Conservation (phyloP, 2,888 invertebrate genomes). For the Pseudanteris insignis region DNA sequence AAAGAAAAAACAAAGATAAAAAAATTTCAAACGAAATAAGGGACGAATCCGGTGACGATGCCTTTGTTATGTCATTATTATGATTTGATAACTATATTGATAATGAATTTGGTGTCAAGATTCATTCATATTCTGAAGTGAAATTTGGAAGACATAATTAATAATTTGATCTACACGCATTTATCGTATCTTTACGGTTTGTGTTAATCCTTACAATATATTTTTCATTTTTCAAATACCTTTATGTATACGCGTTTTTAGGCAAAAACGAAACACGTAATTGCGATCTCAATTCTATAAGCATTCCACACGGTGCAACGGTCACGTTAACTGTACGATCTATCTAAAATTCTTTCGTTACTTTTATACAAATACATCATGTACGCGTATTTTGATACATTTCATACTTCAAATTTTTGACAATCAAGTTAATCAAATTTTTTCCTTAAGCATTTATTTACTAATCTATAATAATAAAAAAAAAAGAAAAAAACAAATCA, state of each 20-base stretch:
- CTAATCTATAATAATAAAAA: conserved; percentile 1
- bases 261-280: conserved; percentile 35
- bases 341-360: conserved; percentile 38
- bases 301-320: conserved; percentile 29
- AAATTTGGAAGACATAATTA: too few species aligned
- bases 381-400: conserved; percentile 42
- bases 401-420: conserved; percentile 39
- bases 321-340: conserved; percentile 14
- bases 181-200: too few species aligned
- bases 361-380: conserved; percentile 29
- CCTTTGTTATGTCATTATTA: too few species aligned
- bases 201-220: too few species aligned
- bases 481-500: conserved; percentile 17
- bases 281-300: conserved; percentile 36
- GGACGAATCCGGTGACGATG: conserved; percentile 26
- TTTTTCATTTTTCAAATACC: conserved; percentile 37
- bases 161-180: too few species aligned
- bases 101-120: too few species aligned
- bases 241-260: too few species aligned
- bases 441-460: conserved; percentile 24
- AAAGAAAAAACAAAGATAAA: conserved; percentile 4
- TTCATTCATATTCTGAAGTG: too few species aligned
- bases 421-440: conserved; percentile 39
- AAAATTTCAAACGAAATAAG: conserved; percentile 16
- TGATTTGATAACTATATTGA: too few species aligned